These are phyloP conservation scores for Graptemys geographica DNA, from an alignment of 2,797 vertebrate genomes.

Conservation along the genomic window DNA sequence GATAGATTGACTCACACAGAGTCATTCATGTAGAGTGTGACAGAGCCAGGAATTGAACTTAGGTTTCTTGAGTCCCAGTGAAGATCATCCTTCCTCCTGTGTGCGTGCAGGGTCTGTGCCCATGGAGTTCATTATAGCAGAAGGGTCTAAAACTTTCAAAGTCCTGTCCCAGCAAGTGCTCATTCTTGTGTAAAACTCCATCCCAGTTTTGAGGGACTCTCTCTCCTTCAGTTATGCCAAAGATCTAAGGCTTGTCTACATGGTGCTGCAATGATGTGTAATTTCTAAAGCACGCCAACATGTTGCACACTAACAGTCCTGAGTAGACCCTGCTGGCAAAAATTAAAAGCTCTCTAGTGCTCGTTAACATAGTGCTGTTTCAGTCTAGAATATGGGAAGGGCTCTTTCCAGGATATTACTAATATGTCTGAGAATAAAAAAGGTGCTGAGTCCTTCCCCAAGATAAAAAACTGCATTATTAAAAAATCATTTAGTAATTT, in stretches of 20 bases:
- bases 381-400: background rate
- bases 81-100: background rate
- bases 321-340: background rate
- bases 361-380: background rate
- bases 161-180: background rate
- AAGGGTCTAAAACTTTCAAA: background rate
- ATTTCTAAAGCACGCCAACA: background rate
- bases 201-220: background rate
- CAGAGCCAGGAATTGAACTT: background rate
- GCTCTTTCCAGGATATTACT: background rate
- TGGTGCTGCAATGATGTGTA: background rate
- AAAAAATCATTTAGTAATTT: background rate
- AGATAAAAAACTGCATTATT: background rate
- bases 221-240: background rate
- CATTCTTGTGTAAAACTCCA: background rate
- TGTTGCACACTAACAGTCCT: background rate
- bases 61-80: background rate
- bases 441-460: background rate
- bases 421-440: conserved; percentile 4
- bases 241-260: background rate
- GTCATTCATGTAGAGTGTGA: background rate
- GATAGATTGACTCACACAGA: background rate
- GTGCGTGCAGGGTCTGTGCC: background rate
- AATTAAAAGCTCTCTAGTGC: background rate
- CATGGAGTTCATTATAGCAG: background rate